Evolutionary conservation across 2,113 vertebrate species (phyloP).

Genomic region (Mystacornis crossleyi): DNA sequence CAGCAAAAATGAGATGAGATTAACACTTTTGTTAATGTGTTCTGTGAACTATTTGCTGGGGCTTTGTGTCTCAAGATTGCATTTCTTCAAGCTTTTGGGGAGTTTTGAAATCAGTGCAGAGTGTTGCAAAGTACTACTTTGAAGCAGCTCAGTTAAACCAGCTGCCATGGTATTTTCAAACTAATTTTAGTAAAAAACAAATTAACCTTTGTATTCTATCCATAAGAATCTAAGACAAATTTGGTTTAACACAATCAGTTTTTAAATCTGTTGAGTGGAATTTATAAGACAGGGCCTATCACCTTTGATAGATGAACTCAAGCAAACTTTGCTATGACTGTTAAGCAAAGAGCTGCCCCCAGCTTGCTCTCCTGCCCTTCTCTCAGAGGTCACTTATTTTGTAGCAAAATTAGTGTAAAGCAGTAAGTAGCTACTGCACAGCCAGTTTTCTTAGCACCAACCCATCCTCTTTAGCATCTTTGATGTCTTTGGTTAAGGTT

Average conservation of each 20-base stretch:
- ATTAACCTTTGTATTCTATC: not conserved
- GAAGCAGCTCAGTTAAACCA: not conserved
- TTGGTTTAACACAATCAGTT: not conserved
- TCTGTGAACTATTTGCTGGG: not conserved
- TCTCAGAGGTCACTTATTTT: not conserved
- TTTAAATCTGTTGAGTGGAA: not conserved
- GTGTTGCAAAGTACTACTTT: not conserved
- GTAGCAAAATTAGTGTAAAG: not conserved
- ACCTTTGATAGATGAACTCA: not conserved
- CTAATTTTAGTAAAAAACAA: not conserved
- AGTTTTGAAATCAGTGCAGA: not conserved
- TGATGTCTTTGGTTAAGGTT: not conserved
- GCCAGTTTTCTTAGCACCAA: not conserved
- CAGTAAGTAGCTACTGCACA: not conserved
- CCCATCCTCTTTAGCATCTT: not conserved
- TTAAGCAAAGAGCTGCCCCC: not conserved
- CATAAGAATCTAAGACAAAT: not conserved
- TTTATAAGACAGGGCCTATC: constrained; percentile 6
- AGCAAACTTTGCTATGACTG: not conserved
- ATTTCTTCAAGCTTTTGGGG: not conserved
- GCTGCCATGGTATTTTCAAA: not conserved
- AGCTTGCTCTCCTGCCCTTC: not conserved
- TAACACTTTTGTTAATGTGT: not conserved
- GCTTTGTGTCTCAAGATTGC: not conserved
- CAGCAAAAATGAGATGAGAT: not conserved